phyloP scores from a whole-genome alignment of 1,140 invertebrate genomes.

The Spodoptera litura region DNA sequence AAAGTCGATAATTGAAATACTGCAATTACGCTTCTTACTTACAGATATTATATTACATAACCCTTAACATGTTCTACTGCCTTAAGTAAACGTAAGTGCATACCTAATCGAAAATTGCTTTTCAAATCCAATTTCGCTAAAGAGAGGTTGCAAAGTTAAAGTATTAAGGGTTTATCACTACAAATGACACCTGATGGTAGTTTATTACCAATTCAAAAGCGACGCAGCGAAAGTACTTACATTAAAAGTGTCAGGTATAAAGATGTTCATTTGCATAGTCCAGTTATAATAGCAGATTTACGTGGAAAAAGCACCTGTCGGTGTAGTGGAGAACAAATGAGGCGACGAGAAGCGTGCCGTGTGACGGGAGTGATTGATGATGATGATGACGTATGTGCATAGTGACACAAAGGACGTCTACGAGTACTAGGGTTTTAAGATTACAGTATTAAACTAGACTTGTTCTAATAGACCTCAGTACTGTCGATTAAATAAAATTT shows the following conservation, averaged over 20 bases:
- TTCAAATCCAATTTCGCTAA: slow-evolving; percentile 19
- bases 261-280: slow-evolving; percentile 41
- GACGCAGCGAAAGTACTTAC: neutral
- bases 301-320: slow-evolving; percentile 58
- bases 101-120: slow-evolving; percentile 7
- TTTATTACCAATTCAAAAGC: slow-evolving; percentile 10
- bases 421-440: slow-evolving; percentile 52
- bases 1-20: slow-evolving; percentile 7
- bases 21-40: neutral
- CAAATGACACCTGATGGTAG: slow-evolving; percentile 14
- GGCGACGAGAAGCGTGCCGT: slow-evolving; percentile 56
- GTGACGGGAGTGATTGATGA: slow-evolving; percentile 76
- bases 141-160: slow-evolving; percentile 1
- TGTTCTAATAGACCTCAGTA: neutral
- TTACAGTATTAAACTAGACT: neutral
- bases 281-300: slow-evolving; percentile 40
- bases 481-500: neutral
- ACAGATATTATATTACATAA: neutral
- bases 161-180: slow-evolving; percentile 17
- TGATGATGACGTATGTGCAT: slow-evolving; percentile 61
- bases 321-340: slow-evolving; percentile 63
- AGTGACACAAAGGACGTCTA: slow-evolving; percentile 16
- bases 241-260: slow-evolving; percentile 18
- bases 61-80: neutral
- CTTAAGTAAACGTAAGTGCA: slow-evolving; percentile 5